These are phyloP conservation scores for Sesia bembeciformis DNA, from an alignment of 2,888 invertebrate species.

Conservation along the genomic window DNA sequence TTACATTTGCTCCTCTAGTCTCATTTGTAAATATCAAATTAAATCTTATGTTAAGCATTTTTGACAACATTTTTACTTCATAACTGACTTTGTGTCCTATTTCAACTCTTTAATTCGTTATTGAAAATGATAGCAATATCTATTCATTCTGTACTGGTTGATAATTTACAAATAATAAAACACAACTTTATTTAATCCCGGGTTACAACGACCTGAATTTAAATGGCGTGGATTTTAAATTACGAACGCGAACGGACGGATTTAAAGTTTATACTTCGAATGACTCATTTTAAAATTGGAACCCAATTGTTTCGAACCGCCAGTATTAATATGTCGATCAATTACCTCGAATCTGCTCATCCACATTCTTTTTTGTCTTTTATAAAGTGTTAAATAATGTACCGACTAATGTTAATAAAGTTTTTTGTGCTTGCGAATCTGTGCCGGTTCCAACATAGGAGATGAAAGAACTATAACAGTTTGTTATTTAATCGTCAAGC, in stretches of 20 bases:
- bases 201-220: background rate
- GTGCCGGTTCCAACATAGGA: background rate
- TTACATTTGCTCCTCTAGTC: too few relatives aligned
- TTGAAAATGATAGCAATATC: background rate
- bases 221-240: slow-evolving; percentile 4
- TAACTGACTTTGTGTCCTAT: too few relatives aligned
- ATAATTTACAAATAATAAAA: background rate
- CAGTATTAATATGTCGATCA: slow-evolving; percentile 4
- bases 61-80: too few relatives aligned
- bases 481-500: too few relatives aligned
- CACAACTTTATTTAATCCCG: background rate
- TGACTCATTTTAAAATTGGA: slow-evolving; percentile 15
- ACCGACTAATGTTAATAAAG: slow-evolving; percentile 13
- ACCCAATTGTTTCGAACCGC: slow-evolving; percentile 16
- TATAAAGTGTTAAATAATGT: background rate
- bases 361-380: too few relatives aligned
- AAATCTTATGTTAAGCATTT: too few relatives aligned
- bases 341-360: background rate
- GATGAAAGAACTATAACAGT: too few relatives aligned
- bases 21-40: too few relatives aligned
- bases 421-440: background rate
- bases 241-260: slow-evolving; percentile 4
- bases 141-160: background rate
- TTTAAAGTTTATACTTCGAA: slow-evolving; percentile 10
- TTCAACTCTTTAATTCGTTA: too few relatives aligned